Percentiles rank a stretch among this genome's conserved stretches.
Evolutionary conservation across 1,140 invertebrate genomes (phyloP).

Genomic region (Heliconius congener): DNA sequence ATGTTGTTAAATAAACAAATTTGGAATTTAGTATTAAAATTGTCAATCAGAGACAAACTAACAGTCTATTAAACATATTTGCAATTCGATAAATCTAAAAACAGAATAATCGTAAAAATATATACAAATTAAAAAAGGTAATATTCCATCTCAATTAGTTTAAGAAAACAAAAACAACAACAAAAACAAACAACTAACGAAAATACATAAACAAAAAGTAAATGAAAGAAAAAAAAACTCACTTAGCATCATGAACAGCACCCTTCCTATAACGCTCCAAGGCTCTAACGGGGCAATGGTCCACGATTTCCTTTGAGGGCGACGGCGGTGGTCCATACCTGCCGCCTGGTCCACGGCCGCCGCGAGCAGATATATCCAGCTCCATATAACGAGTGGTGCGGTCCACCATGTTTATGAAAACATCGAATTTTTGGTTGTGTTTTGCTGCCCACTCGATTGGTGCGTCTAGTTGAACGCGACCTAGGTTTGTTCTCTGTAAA

Average conservation of each 20-base stretch:
- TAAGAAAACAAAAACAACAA: too few species aligned
- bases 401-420: slow-evolving; percentile 76
- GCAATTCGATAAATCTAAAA: too few species aligned
- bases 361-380: slow-evolving; percentile 53
- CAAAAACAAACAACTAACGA: too few species aligned
- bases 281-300: slow-evolving; percentile 70
- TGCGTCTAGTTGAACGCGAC: slow-evolving; percentile 68
- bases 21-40: too few species aligned
- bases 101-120: too few species aligned
- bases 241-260: slow-evolving; percentile 24
- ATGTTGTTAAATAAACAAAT: too few species aligned
- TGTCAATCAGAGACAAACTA: too few species aligned
- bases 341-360: slow-evolving; percentile 62
- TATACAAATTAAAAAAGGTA: too few species aligned
- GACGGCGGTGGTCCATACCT: slow-evolving; percentile 58
- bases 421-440: slow-evolving; percentile 61
- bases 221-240: background rate
- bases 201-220: too few species aligned
- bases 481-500: slow-evolving; percentile 62
- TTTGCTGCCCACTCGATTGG: slow-evolving; percentile 66
- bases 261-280: slow-evolving; percentile 54
- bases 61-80: too few species aligned
- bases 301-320: slow-evolving; percentile 36
- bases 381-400: slow-evolving; percentile 70
- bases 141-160: too few species aligned